Percentiles rank a stretch among this genome's conserved stretches.
These are phyloP conservation scores for Oikopleura vanhoeffeni DNA, from an alignment of 23 tunicate genomes.

Conservation along the genomic window DNA sequence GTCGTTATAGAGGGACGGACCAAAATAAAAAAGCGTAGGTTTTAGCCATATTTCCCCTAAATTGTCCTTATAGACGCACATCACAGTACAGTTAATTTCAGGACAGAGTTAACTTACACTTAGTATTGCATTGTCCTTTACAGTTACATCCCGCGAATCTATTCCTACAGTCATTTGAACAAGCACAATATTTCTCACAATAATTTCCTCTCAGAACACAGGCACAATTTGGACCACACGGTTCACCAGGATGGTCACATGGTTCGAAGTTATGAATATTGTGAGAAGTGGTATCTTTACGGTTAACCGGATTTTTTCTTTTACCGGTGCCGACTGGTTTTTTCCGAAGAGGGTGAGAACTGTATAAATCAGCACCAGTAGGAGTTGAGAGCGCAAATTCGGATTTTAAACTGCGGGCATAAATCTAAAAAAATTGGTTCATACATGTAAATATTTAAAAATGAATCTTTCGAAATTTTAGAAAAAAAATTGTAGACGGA, in stretches of 20 bases:
- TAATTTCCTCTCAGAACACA: conserved; percentile 64
- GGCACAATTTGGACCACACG: conserved; percentile 57
- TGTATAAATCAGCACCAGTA: background rate
- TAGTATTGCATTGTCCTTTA: conserved; percentile 93
- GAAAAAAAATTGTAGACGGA: no score
- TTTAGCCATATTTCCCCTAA: no score
- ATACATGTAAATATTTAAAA: no score
- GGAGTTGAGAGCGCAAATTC: background rate
- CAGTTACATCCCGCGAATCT: conserved; percentile 88
- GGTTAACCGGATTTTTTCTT: background rate
- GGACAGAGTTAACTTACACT: conserved; percentile 22
- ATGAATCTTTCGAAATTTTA: no score
- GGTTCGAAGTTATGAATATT: conserved; percentile 67
- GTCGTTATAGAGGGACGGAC: no score
- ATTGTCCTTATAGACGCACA: no score
- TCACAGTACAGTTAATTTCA: no score
- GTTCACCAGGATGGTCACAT: conserved; percentile 38
- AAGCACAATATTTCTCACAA: conserved; percentile 91
- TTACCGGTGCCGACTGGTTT: background rate
- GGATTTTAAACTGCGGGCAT: background rate
- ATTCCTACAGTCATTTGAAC: conserved; percentile 64
- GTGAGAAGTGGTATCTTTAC: background rate
- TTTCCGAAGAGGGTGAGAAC: background rate
- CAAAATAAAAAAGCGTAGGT: no score
- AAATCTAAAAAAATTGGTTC: background rate